phyloP scores from a whole-genome alignment of 23 tunicate genomes.

The Botrylloides violaceus region DNA sequence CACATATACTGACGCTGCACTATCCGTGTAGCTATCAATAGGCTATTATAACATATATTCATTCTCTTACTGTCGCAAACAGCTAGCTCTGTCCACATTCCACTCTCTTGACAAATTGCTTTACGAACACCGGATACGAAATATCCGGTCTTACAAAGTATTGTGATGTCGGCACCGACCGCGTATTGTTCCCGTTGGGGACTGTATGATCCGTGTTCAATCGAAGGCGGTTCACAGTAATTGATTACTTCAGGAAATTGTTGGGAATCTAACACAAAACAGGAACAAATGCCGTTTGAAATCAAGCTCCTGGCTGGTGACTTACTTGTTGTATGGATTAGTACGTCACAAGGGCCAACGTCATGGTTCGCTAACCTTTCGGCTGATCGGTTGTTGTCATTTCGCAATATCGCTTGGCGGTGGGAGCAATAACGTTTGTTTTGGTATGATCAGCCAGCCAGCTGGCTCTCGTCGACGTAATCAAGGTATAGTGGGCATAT shows the following conservation, averaged over 20 bases:
- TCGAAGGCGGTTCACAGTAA: conserved; percentile 1
- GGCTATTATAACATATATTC: not conserved
- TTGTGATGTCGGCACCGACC: not conserved
- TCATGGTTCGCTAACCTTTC: too few species aligned
- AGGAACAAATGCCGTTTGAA: too few species aligned
- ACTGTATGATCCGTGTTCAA: not conserved
- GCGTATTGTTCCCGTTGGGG: not conserved
- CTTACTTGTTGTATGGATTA: too few species aligned
- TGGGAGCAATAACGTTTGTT: too few species aligned
- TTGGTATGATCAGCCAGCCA: too few species aligned
- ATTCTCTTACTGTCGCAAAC: not conserved
- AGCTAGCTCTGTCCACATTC: not conserved
- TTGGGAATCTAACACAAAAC: not conserved
- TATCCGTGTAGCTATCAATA: not conserved
- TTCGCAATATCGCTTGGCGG: too few species aligned
- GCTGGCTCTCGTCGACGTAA: too few species aligned
- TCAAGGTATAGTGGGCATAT: too few species aligned
- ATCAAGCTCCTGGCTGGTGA: too few species aligned
- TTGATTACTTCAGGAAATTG: not conserved
- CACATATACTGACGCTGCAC: not conserved
- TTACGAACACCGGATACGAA: not conserved
- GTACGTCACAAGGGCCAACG: too few species aligned
- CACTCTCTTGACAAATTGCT: not conserved
- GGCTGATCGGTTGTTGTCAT: too few species aligned
- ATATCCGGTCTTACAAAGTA: not conserved